These are phyloP conservation scores for Drosophila bifasciata DNA, from an alignment of 1,140 invertebrate genomes.

Conservation along the genomic window DNA sequence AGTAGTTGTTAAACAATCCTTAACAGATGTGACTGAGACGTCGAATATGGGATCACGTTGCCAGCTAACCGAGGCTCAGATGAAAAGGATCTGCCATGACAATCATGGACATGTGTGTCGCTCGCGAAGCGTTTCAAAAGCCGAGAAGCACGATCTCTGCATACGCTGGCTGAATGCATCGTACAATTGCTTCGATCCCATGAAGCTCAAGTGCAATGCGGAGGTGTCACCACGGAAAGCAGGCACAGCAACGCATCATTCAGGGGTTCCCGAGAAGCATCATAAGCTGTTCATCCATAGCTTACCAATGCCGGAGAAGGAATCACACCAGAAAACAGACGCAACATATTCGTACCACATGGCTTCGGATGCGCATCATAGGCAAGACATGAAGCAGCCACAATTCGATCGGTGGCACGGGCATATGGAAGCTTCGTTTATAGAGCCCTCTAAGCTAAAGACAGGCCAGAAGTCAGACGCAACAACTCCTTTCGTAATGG, in stretches of 20 bases:
- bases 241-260: neutral
- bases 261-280: neutral
- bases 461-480: no score
- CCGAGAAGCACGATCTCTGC: constrained; percentile 6
- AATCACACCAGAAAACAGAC: no score
- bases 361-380: no score
- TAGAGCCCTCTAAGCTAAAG: no score
- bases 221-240: neutral
- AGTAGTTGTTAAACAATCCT: neutral
- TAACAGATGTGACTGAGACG: neutral
- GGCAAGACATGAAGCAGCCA: no score
- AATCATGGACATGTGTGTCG: neutral
- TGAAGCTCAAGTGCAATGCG: no score
- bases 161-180: constrained; percentile 20
- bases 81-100: neutral
- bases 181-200: neutral
- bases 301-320: no score
- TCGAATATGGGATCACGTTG: neutral
- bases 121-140: neutral
- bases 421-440: no score
- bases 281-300: no score
- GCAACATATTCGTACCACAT: no score
- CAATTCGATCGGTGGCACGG: no score
- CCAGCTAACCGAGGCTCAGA: neutral
- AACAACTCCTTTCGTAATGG: no score